Evolutionary conservation across 2,888 invertebrate species (phyloP), one percentile per base, ranked within the genome.

Genomic region (Phyllotreta cruciferae): DNA sequence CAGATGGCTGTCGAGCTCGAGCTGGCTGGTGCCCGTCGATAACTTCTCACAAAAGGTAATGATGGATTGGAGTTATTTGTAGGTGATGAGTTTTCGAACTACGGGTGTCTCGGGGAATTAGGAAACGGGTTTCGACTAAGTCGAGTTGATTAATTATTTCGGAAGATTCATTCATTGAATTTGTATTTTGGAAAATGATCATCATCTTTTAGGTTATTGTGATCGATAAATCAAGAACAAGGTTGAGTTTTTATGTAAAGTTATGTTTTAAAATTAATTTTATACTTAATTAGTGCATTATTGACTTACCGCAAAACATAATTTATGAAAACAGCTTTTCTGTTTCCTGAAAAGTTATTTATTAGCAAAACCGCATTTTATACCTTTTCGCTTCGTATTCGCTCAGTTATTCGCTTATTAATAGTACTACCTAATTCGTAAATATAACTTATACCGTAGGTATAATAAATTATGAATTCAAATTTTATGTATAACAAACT

Each of bases 1-100:
- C 57, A 57, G 57, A 57, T 57, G 57, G 57, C 42, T 57, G 50
- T 39, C 50, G 45, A 57, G 41, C 50, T 57, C 57, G 57, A 57
- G 50, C 49, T 57, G 45, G 50, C 14, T 49, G 49, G 57, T 24
- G 35, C 38, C 49, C 57, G 41, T 57, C 49, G 50, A 57, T 57
- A 50, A 57, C 38, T 52, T 35, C 49, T 56, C 13, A 47, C 38
- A 50, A 57, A 57, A 57, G 57, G 57, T 57, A 57, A 47, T 47
- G 49, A 49, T 49, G 49, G 49, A 35, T 49, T 35, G 7, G n/a
- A 49, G 10, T 49, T 49, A 36, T 35, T 49, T 24, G 24, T 24
- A 24, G 35, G 49, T 49, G 49, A 49, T 35, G 49, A 49, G 8
- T 49, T 49, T 49, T 49, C 49, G 49, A 49, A 44, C 35, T 49